phyloP scores from a whole-genome alignment of 2,113 vertebrate genomes.

The Petroica traversi region DNA sequence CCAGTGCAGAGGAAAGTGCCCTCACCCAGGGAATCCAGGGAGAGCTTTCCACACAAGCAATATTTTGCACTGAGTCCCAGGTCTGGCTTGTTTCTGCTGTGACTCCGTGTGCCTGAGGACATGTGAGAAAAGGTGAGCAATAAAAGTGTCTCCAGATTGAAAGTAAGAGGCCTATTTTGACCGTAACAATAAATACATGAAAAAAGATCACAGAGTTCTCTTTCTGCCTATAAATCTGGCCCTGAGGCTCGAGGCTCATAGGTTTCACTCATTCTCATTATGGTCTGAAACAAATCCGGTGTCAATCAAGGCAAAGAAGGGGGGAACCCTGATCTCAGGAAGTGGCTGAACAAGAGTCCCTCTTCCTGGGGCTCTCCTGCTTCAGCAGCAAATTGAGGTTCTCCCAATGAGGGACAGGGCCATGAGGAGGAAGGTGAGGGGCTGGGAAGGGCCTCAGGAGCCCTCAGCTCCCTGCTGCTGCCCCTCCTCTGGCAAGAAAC shows the following conservation, averaged over 20 bases:
- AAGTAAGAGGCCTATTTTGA: neutral
- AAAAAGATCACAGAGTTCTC: constrained; percentile 55
- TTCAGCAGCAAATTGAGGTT: neutral
- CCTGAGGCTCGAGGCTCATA: neutral
- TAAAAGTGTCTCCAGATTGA: constrained; percentile 1
- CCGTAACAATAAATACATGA: neutral
- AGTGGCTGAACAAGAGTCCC: neutral
- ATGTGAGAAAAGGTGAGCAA: neutral
- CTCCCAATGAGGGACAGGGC: neutral
- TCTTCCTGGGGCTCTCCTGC: neutral
- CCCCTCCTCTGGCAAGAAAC: neutral
- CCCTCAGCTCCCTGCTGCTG: neutral
- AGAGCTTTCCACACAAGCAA: neutral
- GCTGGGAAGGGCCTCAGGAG: neutral
- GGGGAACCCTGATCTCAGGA: neutral
- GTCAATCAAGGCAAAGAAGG: constrained; percentile 20
- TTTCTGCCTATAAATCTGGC: constrained; percentile 55
- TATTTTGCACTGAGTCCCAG: neutral
- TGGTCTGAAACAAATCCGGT: constrained; percentile 11
- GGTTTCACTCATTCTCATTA: constrained; percentile 13
- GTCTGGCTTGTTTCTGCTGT: neutral
- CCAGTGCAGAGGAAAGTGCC: accelerated
- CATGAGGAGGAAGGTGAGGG: neutral
- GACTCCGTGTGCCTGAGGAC: neutral
- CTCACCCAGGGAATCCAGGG: neutral